Evolutionary conservation across 2,888 invertebrate species (phyloP).

Genomic region (Aromia moschata): DNA sequence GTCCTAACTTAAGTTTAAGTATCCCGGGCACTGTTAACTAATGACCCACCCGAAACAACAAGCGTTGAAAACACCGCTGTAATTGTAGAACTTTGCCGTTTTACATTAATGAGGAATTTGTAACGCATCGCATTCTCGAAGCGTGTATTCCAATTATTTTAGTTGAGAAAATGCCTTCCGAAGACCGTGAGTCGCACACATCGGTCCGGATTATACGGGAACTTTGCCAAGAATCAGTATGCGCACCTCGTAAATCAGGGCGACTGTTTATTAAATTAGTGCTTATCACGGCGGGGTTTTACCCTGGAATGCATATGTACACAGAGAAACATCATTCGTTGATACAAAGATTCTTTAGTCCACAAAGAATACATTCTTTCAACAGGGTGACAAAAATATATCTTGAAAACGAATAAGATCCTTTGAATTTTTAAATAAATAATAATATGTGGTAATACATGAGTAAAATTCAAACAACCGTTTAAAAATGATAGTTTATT

Average conservation of each 20-base stretch:
- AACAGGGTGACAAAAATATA: too few species aligned
- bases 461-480: too few species aligned
- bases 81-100: conserved; percentile 2
- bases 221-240: conserved; percentile 24
- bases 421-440: too few species aligned
- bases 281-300: conserved; percentile 11
- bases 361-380: too few species aligned
- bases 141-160: conserved; percentile 28
- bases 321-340: too few species aligned
- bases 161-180: conserved; percentile 24
- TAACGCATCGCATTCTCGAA: conserved; percentile 7
- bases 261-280: conserved; percentile 12
- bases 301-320: too few species aligned
- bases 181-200: conserved; percentile 7
- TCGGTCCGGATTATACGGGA: conserved; percentile 15
- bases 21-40: background rate
- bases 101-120: conserved; percentile 14
- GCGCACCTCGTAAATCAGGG: conserved; percentile 18
- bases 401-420: too few species aligned
- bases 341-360: too few species aligned
- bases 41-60: background rate
- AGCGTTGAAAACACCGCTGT: background rate
- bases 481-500: too few species aligned
- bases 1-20: background rate
- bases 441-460: too few species aligned